phyloP scores from a whole-genome alignment of 92 coral and sea anemone species.

The Hydrozoanthus gracilis region DNA sequence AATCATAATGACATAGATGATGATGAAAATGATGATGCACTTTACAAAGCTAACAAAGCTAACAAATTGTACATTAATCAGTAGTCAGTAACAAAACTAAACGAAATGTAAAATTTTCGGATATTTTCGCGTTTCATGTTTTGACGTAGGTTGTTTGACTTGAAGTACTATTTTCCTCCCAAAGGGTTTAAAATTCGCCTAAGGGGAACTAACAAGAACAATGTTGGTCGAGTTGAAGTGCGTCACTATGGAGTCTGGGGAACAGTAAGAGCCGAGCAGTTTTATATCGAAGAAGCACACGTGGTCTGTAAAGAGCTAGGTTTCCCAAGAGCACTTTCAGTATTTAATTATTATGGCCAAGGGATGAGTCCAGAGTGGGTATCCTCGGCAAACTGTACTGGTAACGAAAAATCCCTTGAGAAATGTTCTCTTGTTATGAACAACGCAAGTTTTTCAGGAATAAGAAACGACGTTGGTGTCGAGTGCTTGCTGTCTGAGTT shows the following conservation, averaged over 20 bases:
- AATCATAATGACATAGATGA: too few relatives aligned
- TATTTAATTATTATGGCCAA: background rate
- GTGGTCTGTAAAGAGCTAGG: too few relatives aligned
- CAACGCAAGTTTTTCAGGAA: background rate
- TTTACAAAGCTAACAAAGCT: too few relatives aligned
- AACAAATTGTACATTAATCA: too few relatives aligned
- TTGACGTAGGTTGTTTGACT: too few relatives aligned
- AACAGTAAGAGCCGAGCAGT: background rate
- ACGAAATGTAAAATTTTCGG: too few relatives aligned
- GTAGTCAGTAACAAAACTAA: too few relatives aligned
- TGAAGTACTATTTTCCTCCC: too few relatives aligned
- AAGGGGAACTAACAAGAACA: background rate
- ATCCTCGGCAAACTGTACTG: background rate
- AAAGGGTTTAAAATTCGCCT: background rate
- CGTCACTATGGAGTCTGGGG: conserved; percentile 28
- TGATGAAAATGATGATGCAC: too few relatives aligned
- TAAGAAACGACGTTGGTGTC: background rate
- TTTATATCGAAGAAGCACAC: background rate
- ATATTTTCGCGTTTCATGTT: too few relatives aligned
- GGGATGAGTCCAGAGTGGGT: background rate
- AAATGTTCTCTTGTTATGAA: background rate
- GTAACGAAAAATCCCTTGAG: too few relatives aligned
- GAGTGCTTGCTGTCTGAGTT: conserved; percentile 13
- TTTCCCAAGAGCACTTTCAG: too few relatives aligned
- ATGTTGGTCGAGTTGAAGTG: conserved; percentile 14